Evolutionary conservation across 2,113 vertebrate genomes (phyloP), one percentile per base, ranked within the genome.

Genomic region (Apteryx mantelli): DNA sequence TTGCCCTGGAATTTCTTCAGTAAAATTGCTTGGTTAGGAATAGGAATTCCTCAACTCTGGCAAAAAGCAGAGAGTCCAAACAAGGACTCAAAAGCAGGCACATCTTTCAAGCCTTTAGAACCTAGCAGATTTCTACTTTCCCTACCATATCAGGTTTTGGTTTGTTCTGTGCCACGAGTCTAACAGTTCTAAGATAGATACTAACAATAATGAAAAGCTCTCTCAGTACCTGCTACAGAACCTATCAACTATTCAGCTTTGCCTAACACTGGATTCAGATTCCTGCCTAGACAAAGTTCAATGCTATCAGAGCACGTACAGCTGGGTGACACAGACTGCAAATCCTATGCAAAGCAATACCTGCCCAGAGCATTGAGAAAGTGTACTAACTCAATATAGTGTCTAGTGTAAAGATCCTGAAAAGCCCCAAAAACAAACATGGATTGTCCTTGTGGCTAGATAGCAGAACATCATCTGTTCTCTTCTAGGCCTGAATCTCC

Each of bases 281-380:
- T 70, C 13, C 56, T 70, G 30, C n/a, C 61, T 9, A n/a, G 46
- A 42, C 25, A 52, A 20, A 63, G 61, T 8, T 71, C 36, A 42
- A 0, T 4, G 34, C 28, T 63, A 6, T 11, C 0, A 1, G 46
- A 68, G 36, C n/a, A 18, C 11, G 19, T 52, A 21, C 38, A 48
- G 34, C 21, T 26, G 53, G 34, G 36, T 53, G 53, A 86, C 58
- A 28, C 32, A 74, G 50, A 50, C 26, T 75, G 44, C 61, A 75
- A 65, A 9, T 44, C 42, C 42, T 5, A 24, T 18, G 53, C 19
- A 11, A 11, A 25, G 46, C 1, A 12, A 16, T 34, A 5, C 32
- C 36, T 38, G 15, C 21, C 13, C 82, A 25, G 46, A 42, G 36
- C 53, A 68, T 60, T 5, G 9, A 25, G 15, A 63, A 40, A 38